Conservation (phyloP, 1,140 invertebrate species). For the Aphelinus certus region DNA sequence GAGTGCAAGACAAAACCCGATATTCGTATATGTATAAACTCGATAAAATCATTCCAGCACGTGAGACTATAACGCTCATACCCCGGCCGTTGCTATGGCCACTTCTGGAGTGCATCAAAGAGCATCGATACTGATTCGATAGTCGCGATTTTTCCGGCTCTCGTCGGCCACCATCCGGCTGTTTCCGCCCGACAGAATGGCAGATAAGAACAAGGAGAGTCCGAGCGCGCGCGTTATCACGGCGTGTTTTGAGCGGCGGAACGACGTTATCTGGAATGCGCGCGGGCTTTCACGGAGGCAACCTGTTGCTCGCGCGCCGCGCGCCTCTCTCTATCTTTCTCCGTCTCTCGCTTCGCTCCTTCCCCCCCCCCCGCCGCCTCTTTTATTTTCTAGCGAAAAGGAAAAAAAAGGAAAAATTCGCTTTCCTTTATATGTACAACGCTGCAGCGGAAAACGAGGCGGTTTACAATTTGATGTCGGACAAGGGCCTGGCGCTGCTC, state of each 20-base stretch:
- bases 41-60: too few relatives aligned
- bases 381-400: conserved; percentile 1
- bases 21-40: too few relatives aligned
- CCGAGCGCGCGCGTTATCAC: background rate
- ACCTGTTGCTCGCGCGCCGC: conserved; percentile 9
- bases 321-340: background rate
- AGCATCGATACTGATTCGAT: too few relatives aligned
- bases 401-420: background rate
- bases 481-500: background rate
- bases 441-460: background rate
- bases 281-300: conserved; percentile 1
- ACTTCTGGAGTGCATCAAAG: too few relatives aligned
- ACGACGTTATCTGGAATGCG: conserved; percentile 10
- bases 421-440: background rate
- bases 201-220: background rate
- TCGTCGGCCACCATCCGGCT: background rate
- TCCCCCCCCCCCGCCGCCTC: background rate
- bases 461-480: background rate
- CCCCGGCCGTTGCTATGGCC: too few relatives aligned
- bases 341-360: too few relatives aligned
- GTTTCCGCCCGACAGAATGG: background rate
- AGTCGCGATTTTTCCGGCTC: too few relatives aligned
- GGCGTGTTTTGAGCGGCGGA: background rate
- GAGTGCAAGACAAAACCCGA: too few relatives aligned
- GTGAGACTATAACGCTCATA: too few relatives aligned